phyloP scores from a whole-genome alignment of 1,140 invertebrate genomes.

The Bemisia tabaci region DNA sequence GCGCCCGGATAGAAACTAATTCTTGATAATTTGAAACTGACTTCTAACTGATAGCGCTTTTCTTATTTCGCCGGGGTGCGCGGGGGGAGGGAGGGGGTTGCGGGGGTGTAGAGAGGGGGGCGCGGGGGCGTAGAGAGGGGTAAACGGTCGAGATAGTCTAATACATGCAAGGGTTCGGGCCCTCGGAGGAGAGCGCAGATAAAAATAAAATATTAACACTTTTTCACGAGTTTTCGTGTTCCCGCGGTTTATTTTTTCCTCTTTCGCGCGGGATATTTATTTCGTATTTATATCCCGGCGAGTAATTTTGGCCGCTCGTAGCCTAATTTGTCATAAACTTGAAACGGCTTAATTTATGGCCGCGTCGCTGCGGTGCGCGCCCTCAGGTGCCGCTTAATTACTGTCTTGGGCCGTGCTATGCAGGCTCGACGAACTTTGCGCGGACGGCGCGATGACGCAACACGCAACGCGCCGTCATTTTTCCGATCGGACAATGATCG shows the following conservation, averaged over 20 bases:
- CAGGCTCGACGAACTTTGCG: too few relatives aligned
- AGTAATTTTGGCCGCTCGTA: not conserved
- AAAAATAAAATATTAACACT: constrained; percentile 1
- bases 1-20: not conserved
- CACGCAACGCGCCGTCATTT: too few relatives aligned
- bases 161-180: not conserved
- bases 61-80: not conserved
- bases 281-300: not conserved
- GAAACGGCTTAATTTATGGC: not conserved
- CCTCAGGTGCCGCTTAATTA: too few relatives aligned
- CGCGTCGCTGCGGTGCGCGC: too few relatives aligned
- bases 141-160: not conserved
- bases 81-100: not conserved
- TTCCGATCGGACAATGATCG: too few relatives aligned
- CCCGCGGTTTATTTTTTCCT: not conserved
- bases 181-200: not conserved
- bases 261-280: not conserved
- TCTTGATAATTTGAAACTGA: not conserved
- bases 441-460: too few relatives aligned
- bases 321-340: not conserved
- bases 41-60: not conserved
- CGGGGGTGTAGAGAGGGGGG: not conserved
- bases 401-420: too few relatives aligned
- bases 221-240: not conserved
- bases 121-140: not conserved